Evolutionary conservation across 2,888 invertebrate species (phyloP).

Genomic region (Parnassius glacialis): DNA sequence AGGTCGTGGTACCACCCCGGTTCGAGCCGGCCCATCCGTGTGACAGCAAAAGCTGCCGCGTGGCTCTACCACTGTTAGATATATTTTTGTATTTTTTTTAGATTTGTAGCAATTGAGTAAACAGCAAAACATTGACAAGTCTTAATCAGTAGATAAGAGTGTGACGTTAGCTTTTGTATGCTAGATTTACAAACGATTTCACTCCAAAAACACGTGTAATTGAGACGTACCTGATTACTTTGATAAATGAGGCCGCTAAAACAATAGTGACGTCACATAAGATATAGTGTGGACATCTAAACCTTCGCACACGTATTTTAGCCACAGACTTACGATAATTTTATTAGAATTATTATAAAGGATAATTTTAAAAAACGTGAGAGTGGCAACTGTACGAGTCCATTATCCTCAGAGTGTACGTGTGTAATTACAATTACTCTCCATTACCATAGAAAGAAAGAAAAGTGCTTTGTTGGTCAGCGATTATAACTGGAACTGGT

Average conservation of each 20-base stretch:
- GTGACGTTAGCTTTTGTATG: conserved; percentile 1
- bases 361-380: too few relatives aligned
- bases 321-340: neutral
- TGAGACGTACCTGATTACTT: conserved; percentile 19
- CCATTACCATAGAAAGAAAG: too few relatives aligned
- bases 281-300: neutral
- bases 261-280: neutral
- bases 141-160: conserved; percentile 16
- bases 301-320: neutral
- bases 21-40: too few relatives aligned
- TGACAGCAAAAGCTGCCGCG: too few relatives aligned
- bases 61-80: too few relatives aligned
- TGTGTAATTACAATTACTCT: too few relatives aligned
- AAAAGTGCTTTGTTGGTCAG: too few relatives aligned
- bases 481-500: too few relatives aligned
- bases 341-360: too few relatives aligned
- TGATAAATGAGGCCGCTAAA: conserved; percentile 13
- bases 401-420: too few relatives aligned
- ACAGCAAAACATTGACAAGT: conserved; percentile 1
- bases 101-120: neutral
- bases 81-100: neutral
- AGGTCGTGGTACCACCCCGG: too few relatives aligned
- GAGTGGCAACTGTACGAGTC: too few relatives aligned
- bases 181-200: conserved; percentile 20
- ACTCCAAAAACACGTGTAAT: conserved; percentile 20